Conservation (phyloP, 2,113 vertebrate species). For the Ovis canadensis region DNA sequence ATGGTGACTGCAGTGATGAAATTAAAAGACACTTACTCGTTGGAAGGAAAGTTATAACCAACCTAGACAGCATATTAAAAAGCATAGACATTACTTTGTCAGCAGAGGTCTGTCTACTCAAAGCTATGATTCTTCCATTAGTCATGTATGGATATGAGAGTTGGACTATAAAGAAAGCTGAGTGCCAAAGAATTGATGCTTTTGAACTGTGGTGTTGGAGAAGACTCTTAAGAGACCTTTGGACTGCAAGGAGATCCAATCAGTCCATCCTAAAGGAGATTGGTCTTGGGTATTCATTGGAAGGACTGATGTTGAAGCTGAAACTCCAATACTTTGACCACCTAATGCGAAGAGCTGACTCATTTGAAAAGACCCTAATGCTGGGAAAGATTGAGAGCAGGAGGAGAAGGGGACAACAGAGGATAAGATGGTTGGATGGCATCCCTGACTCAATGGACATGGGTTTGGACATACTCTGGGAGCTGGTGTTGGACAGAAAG, state of each 20-base stretch:
- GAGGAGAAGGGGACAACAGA: neutral
- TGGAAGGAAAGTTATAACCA: neutral
- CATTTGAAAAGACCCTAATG: neutral
- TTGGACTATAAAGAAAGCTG: neutral
- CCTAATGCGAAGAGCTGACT: neutral
- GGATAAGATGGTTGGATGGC: neutral
- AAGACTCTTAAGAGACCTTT: neutral
- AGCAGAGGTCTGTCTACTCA: neutral
- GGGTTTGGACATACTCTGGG: neutral
- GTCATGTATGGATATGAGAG: neutral
- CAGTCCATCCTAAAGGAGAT: too few relatives aligned
- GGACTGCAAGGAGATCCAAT: neutral
- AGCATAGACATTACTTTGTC: neutral
- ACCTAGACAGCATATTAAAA: neutral
- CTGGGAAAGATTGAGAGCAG: neutral
- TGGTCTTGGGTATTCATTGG: too few relatives aligned
- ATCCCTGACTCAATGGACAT: neutral
- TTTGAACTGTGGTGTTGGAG: neutral
- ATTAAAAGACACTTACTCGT: neutral
- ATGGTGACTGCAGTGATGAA: neutral
- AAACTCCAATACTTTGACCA: neutral
- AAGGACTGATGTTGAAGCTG: too few relatives aligned
- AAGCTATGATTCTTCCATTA: neutral
- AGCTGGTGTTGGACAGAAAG: neutral
- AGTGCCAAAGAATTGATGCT: neutral